Base-by-base conservation (phyloP, 2,113 vertebrate species). In the Poeciliopsis prolifica region DNA sequence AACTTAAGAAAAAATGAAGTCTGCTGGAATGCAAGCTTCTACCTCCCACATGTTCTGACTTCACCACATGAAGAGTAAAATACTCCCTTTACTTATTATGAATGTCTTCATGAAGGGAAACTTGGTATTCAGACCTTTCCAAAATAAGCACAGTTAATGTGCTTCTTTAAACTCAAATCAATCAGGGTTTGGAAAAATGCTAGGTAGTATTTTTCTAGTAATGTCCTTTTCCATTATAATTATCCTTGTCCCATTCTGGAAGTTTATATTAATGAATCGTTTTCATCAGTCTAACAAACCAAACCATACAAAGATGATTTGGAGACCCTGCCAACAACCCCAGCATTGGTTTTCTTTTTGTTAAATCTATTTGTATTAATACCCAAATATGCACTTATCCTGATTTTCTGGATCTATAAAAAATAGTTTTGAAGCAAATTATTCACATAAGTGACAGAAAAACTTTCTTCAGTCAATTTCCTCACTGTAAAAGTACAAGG, bases 31-130 rank as follows among this genome's bases (percentile, higher is more conserved):
- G 22, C 61, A 75, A 70, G 61, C n/a, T 75, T n/a, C 17, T 66
- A 22, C 58, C 62, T 75, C 67, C 67, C 72, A 61, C 71, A 74
- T 69, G 44, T 65, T 74, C 54, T 68, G 24, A 71, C 63, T 63
- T 54, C 64, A 65, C 42, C 15, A 63, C 74, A 54, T 14, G 61
- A 80, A 70, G 61, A 33, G 26, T 22, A 61, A 37, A 69, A 28
- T 8, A 24, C 61, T 74, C 67, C 72, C 1, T 11, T 58, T 67
- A 61, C 17, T 35, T 19, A 61, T 48, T 19, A 71, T 63, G 26
- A 67, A 67, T 58, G 24, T 17, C 40, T 69, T 24, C 44, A 9
- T 28, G 14, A 37, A 35, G 14, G 37, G 17, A 35, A 61, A 72
- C 22, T 11, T 70, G 19, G 7, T 24, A 11, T n/a, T 58, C 37